Evolutionary conservation across 2,113 vertebrate genomes (phyloP), one percentile per base, ranked within the genome.

Genomic region (Struthio camelus): DNA sequence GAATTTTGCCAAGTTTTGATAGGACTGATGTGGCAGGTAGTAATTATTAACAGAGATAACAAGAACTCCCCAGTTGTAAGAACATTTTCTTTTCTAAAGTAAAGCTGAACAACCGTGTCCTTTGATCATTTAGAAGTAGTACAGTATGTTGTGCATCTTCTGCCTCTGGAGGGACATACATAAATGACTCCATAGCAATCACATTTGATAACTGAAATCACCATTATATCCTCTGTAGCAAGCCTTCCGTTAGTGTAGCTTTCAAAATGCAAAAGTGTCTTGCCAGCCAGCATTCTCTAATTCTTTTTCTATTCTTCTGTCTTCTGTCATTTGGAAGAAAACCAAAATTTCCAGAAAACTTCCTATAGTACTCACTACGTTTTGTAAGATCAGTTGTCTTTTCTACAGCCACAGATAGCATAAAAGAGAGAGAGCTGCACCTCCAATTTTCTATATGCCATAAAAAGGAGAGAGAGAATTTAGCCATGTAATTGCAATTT

Each of bases 41-140:
- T 77, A 94, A 93, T 92, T 96, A 90, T 90, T 73, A 91, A 89
- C 46, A 93, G 85, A 87, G 85, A 64, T 64, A 95, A 76, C n/a
- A 71, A 50, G 87, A 90, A 64, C 53, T 90, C 36, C 69, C 50
- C 67, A 86, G 5, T 71, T 87, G 71, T 83, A 85, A 82, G 59
- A 93, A 94, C 71, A 67, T 93, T 93, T 90, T 93, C 32, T 91
- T 90, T 94, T 76, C 77, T 90, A 69, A 94, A 80, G 53, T 85
- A 85, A 82, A 86, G 83, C 34, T 93, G 61, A 92, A 85, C 85
- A 92, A 92, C 65, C 85, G 2, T 88, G 76, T 96, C 69, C 89
- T 96, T 93, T 96, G 85, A 97, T 97, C 91, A 61, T 85, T 90
- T 69, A 90, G 72, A 83, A 96, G 80, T 59, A 96, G 85, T 90